These are phyloP conservation scores for Poeciliopsis occidentalis DNA, from an alignment of 2,113 vertebrate species.

Conservation along the genomic window DNA sequence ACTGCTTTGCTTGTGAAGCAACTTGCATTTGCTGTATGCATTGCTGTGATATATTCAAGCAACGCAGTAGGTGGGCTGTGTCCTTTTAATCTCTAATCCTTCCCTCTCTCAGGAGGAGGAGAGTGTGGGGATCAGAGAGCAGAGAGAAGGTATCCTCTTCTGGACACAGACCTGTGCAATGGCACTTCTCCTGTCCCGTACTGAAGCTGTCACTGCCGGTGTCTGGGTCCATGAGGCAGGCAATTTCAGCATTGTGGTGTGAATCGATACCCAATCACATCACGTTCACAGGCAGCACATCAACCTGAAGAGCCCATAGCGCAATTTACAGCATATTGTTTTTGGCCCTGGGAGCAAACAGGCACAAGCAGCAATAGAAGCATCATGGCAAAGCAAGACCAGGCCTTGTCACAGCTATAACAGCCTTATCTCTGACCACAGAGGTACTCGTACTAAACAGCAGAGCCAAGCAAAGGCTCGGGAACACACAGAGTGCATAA, in stretches of 20 bases:
- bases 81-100: slow-evolving; percentile 62
- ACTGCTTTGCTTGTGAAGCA: slow-evolving; percentile 27
- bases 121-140: slow-evolving; percentile 57
- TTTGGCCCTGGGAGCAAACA: slow-evolving; percentile 79
- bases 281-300: slow-evolving; percentile 74
- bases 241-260: slow-evolving; percentile 81
- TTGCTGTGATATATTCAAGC: slow-evolving; percentile 44
- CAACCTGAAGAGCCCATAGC: slow-evolving; percentile 74
- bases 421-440: slow-evolving; percentile 68
- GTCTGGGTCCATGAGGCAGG: slow-evolving; percentile 83
- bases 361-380: slow-evolving; percentile 70
- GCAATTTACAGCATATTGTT: slow-evolving; percentile 83
- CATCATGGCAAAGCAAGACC: slow-evolving; percentile 71
- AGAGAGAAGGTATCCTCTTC: slow-evolving; percentile 64
- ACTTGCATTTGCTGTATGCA: slow-evolving; percentile 36
- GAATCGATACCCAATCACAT: slow-evolving; percentile 87
- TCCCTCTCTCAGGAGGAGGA: slow-evolving; percentile 44
- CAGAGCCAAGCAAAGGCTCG: slow-evolving; percentile 31
- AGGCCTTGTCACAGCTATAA: slow-evolving; percentile 71
- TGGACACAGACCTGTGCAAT: slow-evolving; percentile 51
- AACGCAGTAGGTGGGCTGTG: slow-evolving; percentile 37
- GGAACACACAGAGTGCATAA: slow-evolving; percentile 42
- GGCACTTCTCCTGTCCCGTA: slow-evolving; percentile 70
- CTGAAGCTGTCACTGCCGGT: slow-evolving; percentile 81
- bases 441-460: slow-evolving; percentile 61